A percentile compares a stretch with the other conserved stretches of the same genome.
These are phyloP conservation scores for Hydractinia echinata DNA, from an alignment of 30 jellyfish, hydroid and myxozoan genomes.

Conservation along the genomic window DNA sequence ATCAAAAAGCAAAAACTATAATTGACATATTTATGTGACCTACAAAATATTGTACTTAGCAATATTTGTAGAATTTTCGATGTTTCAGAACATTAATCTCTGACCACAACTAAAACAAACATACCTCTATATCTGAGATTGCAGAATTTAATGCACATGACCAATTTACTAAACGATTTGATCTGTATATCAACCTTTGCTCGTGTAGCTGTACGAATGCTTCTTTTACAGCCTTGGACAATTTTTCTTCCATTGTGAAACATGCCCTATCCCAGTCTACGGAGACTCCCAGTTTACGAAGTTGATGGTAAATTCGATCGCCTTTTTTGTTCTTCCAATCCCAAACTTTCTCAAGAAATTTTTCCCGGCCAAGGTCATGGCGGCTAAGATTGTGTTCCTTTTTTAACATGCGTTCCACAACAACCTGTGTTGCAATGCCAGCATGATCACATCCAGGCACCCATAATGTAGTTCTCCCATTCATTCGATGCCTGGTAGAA, in stretches of 20 bases:
- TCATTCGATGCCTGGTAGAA: constrained; percentile 84
- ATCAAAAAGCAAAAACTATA: background rate
- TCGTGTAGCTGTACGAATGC: constrained; percentile 88
- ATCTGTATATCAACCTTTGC: constrained; percentile 83
- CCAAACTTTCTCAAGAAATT: constrained; percentile 97
- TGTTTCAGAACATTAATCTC: no score
- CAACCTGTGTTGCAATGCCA: constrained; percentile 99
- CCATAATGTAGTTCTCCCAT: constrained; percentile 91
- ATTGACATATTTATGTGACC: background rate
- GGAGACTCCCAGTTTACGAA: constrained; percentile 90
- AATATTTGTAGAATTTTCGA: no score
- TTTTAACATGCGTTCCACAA: constrained; percentile 89
- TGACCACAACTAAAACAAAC: background rate
- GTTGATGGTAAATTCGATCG: constrained; percentile 80
- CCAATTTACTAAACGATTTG: constrained; percentile 98
- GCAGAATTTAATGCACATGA: constrained; percentile 99
- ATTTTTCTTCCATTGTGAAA: constrained; percentile 97
- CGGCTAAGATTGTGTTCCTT: constrained; percentile 79
- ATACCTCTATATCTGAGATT: constrained; percentile 95
- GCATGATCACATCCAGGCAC: constrained; percentile 99
- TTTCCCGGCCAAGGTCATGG: constrained; percentile 96
- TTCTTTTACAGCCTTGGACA: constrained; percentile 87
- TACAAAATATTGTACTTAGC: no score
- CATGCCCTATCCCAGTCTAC: constrained; percentile 99
- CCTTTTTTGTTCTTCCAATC: constrained; percentile 98